Base-by-base conservation (phyloP, 2,888 invertebrate species). In the Urechis unicinctus region DNA sequence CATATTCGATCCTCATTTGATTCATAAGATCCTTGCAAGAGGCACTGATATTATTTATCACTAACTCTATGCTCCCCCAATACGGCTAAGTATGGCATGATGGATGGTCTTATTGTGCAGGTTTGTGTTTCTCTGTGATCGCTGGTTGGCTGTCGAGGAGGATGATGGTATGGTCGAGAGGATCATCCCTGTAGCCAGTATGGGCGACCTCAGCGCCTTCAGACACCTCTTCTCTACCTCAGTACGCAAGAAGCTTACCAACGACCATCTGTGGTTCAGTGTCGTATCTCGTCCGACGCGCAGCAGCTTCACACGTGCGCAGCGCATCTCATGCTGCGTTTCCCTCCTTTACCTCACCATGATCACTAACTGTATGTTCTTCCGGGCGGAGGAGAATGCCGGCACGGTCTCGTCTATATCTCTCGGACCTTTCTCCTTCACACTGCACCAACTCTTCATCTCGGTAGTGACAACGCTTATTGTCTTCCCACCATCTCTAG, bases 341-440 rank as follows among this genome's bases (percentile, higher is more conserved):
- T 69, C 74, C 0, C 63, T 78, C 30, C 66, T 78, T 25, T 77
- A 75, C 61, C 66, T 75, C 52, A 77, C 77, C 13, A 78, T 78
- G 78, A 78, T 78, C 49, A 71, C 76, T 24, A 77, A 77, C 64
- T 74, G 74, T 58, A 78, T 78, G 78, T 78, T 72, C 68, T 78
- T 77, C 65, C 73, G 69, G 52, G 29, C 22, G 56, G 9, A 56
- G 65, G 48, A 61, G 61, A 46, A 61, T 62, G 1, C 63, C 70
- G 1, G 6, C 6, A 21, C 6, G 45, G 45, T 45, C 45, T 9
- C 6, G 6, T 9, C 45, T 21, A 9, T 45, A 22, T 71, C 70
- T 45, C 53, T 81, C 24, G 81, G 81, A 6, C 81, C 81, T 0
- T 68, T 81, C 50, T 69, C 72, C n/a, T 70, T 81, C 43, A 78